These are phyloP conservation scores for Cyclopterus lumpus DNA, from an alignment of 2,797 vertebrate species.

Conservation along the genomic window DNA sequence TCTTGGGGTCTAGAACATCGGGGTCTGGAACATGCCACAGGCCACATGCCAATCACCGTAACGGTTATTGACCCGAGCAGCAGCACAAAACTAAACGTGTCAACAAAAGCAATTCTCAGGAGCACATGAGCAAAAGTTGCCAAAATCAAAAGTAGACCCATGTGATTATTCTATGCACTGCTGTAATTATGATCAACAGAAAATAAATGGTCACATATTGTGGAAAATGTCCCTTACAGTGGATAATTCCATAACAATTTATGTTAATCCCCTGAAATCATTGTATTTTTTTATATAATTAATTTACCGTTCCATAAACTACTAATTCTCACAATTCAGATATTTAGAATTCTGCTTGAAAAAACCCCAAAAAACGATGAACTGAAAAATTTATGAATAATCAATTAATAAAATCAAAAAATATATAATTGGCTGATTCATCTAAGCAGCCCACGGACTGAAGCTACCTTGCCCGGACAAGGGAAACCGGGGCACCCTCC, in stretches of 20 bases:
- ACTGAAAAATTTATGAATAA: not conserved
- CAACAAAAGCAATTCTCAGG: not conserved
- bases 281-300: not conserved
- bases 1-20: not conserved
- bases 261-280: not conserved
- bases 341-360: not conserved
- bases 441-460: too few relatives aligned
- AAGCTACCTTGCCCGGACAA: too few relatives aligned
- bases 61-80: constrained; percentile 2
- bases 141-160: not conserved
- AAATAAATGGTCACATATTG: not conserved
- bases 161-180: not conserved
- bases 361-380: not conserved
- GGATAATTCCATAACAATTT: not conserved
- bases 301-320: not conserved
- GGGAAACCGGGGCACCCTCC: too few relatives aligned
- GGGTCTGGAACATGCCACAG: not conserved
- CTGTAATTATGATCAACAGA: not conserved
- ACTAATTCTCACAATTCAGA: too few relatives aligned
- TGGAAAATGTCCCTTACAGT: not conserved
- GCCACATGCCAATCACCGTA: not conserved
- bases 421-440: not conserved
- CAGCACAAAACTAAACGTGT: not conserved
- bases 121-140: not conserved
- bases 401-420: not conserved